These are phyloP conservation scores for Syrrhaptes paradoxus DNA, from an alignment of 2,113 vertebrate genomes.

Conservation along the genomic window DNA sequence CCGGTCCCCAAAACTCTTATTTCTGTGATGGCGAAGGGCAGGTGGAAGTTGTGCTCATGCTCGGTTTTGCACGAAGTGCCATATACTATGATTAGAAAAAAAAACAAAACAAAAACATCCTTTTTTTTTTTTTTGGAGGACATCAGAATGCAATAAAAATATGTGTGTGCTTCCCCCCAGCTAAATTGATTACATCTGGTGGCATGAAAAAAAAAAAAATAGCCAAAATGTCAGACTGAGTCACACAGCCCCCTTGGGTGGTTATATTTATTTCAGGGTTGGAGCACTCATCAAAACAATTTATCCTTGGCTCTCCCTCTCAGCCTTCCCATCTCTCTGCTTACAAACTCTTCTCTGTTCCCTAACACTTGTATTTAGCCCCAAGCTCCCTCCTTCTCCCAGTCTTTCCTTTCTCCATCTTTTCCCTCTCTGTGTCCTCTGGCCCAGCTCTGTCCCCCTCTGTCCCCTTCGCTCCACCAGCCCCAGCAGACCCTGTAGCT, in stretches of 20 bases:
- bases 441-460: not conserved
- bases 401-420: not conserved
- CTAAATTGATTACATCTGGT: slow-evolving; percentile 70
- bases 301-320: slow-evolving; percentile 58
- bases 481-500: not conserved
- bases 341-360: not conserved
- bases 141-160: slow-evolving; percentile 53
- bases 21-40: not conserved
- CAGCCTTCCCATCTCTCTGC: slow-evolving; percentile 26
- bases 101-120: not conserved
- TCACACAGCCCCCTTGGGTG: slow-evolving; percentile 68
- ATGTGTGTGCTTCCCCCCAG: slow-evolving; percentile 7
- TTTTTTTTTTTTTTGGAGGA: not conserved
- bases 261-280: slow-evolving; percentile 67
- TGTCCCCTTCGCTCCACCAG: not conserved
- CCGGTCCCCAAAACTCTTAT: not conserved
- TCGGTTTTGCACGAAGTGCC: not conserved
- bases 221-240: slow-evolving; percentile 64
- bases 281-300: slow-evolving; percentile 64
- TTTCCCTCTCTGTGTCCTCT: not conserved
- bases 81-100: not conserved
- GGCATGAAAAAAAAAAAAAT: slow-evolving; percentile 47
- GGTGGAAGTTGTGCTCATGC: slow-evolving; percentile 6
- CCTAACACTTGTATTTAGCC: not conserved
- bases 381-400: not conserved